Evolutionary conservation across 2,888 invertebrate genomes (phyloP), one percentile per base, ranked within the genome.

Genomic region (Falcaria lacertinaria): DNA sequence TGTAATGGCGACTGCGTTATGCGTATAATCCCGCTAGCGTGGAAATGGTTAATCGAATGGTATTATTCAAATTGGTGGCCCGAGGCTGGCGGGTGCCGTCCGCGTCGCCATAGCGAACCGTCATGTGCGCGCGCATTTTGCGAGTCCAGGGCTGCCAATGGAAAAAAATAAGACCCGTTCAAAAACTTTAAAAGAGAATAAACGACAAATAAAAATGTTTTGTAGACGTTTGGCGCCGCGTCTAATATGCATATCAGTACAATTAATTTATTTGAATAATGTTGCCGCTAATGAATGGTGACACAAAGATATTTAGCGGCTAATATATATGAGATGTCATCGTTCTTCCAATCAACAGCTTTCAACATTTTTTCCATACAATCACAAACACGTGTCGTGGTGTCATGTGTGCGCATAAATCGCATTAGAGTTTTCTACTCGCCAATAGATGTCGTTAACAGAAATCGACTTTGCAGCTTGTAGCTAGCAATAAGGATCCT

Each of bases 41-140:
- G 63, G 60, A 62, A 67, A 73, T 67, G 54, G 58, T 58, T 65
- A 68, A 75, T 72, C 66, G 65, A 60, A 59, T 60, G 59, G 60
- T 68, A 69, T 69, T 75, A 78, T 73, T 73, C 65, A 74, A 72
- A 75, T 75, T 63, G 50, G 44, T 56, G 41, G 64, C 75, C 69
- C 48, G 53, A 43, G 72, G 74, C 69, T 41, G 44, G 50, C 58
- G 61, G 58, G 54, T 54, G 59, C 67, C 44, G 15, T 45, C 35
- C 44, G 46, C 36, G 49, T 41, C 28, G 45, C 36, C 47, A 37
- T 45, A 41, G 39, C 41, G 35, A 46, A 41, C 42, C 45, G 50
- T 48, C 55, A 50, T 55, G 48, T 57, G 59, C 60, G 53, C 54
- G 51, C 54, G 49, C 56, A 28, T 28, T 28, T 28, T 11, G 11